A percentile compares a stretch with the other conserved stretches of the same genome.
Conservation (phyloP, 37 sponge, comb jelly and placozoan genomes). For the Aplysina aerophoba region DNA sequence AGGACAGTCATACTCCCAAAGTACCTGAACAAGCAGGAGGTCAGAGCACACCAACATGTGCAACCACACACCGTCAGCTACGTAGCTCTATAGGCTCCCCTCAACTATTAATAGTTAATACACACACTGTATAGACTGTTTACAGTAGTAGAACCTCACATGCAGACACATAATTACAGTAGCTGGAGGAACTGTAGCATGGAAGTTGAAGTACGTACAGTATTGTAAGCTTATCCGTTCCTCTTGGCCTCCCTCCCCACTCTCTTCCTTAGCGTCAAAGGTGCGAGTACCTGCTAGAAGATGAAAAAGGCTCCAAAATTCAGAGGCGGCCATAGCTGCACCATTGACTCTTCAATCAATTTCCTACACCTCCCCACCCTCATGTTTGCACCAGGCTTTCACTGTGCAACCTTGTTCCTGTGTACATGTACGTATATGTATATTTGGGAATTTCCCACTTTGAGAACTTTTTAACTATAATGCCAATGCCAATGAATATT, state of each 20-base stretch:
- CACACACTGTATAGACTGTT: not conserved
- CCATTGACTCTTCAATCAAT: not conserved
- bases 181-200: too few species aligned
- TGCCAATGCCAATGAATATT: too few species aligned
- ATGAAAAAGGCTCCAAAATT: slow-evolving; percentile 37
- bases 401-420: slow-evolving; percentile 25
- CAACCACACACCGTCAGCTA: not conserved
- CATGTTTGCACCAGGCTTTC: not conserved
- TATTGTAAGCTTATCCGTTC: too few species aligned
- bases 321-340: slow-evolving; percentile 24
- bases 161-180: too few species aligned
- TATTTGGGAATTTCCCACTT: not conserved
- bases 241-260: too few species aligned
- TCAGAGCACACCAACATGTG: not conserved
- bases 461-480: too few species aligned
- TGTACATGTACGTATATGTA: not conserved
- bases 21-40: slow-evolving; percentile 46
- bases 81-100: not conserved
- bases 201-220: too few species aligned
- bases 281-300: slow-evolving; percentile 28
- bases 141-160: not conserved
- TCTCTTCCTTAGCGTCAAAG: too few species aligned
- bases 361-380: not conserved
- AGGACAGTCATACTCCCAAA: slow-evolving; percentile 17
- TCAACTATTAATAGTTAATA: too few species aligned